A percentile compares a stretch with the other conserved stretches of the same genome.
Conservation (phyloP, 2,113 vertebrate species). For the Poeciliopsis occidentalis region DNA sequence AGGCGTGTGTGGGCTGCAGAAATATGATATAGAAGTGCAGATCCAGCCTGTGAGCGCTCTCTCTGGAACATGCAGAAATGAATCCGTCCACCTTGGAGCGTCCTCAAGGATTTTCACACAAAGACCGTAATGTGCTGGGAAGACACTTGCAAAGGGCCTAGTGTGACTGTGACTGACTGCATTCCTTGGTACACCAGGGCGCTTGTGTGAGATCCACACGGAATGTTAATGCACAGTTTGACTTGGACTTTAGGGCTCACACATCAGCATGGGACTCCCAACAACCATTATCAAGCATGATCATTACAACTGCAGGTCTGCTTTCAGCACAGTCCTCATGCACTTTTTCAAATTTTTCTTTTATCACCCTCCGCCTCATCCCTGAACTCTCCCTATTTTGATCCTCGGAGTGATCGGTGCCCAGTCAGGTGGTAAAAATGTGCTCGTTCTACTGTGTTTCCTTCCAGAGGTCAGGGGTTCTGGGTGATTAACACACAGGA, state of each 20-base stretch:
- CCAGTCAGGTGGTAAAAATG: constrained; percentile 78
- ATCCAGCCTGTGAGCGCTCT: constrained; percentile 62
- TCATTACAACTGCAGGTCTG: constrained; percentile 3
- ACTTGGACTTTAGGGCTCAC: constrained; percentile 1
- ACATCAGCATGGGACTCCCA: constrained; percentile 33
- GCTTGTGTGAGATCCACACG: constrained; percentile 13
- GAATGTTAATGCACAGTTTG: constrained; percentile 20
- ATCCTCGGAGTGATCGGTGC: constrained; percentile 65
- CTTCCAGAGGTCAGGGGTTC: constrained; percentile 77
- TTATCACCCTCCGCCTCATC: background rate
- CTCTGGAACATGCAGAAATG: constrained; percentile 56
- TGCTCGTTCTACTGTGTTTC: constrained; percentile 79
- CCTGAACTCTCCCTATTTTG: constrained; percentile 41
- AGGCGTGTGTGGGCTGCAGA: constrained; percentile 69
- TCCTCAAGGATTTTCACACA: constrained; percentile 58
- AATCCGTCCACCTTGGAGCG: constrained; percentile 63
- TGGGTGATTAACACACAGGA: constrained; percentile 82
- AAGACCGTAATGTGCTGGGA: constrained; percentile 35
- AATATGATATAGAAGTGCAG: constrained; percentile 71
- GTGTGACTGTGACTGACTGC: constrained; percentile 28
- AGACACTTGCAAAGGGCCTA: constrained; percentile 23
- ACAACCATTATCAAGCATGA: constrained; percentile 8
- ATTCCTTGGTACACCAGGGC: background rate
- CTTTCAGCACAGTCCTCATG: constrained; percentile 14
- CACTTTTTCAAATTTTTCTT: background rate